Evolutionary conservation across 2,888 invertebrate species (phyloP), one percentile per base, ranked within the genome.

Genomic region (Acrobasis suavella): DNA sequence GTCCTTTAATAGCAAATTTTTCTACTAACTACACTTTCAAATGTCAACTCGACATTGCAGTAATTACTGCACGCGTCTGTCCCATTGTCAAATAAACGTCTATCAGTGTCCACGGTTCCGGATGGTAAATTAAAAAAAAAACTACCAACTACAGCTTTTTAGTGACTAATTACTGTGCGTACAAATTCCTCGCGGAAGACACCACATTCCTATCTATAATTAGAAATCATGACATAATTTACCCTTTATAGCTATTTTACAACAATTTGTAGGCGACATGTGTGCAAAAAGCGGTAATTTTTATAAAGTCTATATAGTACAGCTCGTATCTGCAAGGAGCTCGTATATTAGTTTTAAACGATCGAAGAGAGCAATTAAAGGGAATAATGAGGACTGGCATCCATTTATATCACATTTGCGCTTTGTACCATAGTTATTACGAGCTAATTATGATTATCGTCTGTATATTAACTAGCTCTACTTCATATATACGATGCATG

Each of bases 351-450:
- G 56, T 46, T 56, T 46, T 56, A 17, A 55, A 56, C 42, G 56
- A 46, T 56, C 39, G 42, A 56, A 22, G 14, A 14, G 56, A 56
- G 42, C 56, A 46, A 56, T 56, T 56, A 56, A 22, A 56, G 17
- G 22, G 56, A 14, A 56, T 56, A 56, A 56, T 56, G 56, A 14
- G 42, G 38, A 17, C 17, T 17, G 42, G 9, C 42, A 16, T 42
- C 56, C 42, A 46, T 56, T 56, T 56, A 56, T 56, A 46, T 46
- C 56, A 56, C 56, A 56, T 56, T 56, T 56, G 17, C 56, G 56
- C 56, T 56, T 56, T 56, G 15, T 52, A n/a, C 37, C 38, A 17
- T 42, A 56, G 56, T 56, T 56, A 56, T 56, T 42, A 56, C n/a
- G 8, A 42, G 56, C 10, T 17, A 46, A 42, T 46, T 22, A 56